Percentiles rank a stretch among this genome's conserved stretches.
Conservation (phyloP, 2,113 vertebrate species). For the Mormoops blainvillei region DNA sequence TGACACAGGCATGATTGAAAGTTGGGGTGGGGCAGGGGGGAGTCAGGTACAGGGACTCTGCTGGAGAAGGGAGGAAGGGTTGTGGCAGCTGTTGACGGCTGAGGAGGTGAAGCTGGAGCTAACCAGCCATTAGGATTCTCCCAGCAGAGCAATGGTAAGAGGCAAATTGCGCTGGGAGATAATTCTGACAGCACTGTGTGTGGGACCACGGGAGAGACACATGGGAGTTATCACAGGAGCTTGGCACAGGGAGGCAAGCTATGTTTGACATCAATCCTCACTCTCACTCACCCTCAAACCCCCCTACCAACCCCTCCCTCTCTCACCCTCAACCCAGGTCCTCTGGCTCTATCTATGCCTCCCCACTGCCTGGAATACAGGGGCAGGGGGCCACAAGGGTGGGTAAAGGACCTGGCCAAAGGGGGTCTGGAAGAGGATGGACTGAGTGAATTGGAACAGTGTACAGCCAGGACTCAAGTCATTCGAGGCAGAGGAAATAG, state of each 20-base stretch:
- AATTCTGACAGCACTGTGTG: not conserved
- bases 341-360: not conserved
- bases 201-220: not conserved
- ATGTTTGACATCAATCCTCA: not conserved
- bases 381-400: no score
- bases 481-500: not conserved
- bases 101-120: constrained; percentile 16
- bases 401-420: not conserved
- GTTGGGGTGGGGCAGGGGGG: not conserved
- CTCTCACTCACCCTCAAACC: not conserved
- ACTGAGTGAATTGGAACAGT: not conserved
- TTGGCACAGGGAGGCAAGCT: not conserved
- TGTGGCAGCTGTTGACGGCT: not conserved
- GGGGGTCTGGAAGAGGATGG: not conserved
- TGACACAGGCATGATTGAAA: not conserved
- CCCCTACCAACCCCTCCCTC: not conserved
- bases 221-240: not conserved
- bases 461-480: not conserved
- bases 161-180: not conserved
- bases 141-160: not conserved
- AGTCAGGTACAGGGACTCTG: not conserved
- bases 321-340: not conserved
- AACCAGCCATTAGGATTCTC: not conserved
- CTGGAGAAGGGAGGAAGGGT: not conserved
- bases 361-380: not conserved